Base-by-base conservation (phyloP, 1,140 invertebrate genomes). In the Dysdera silvatica region DNA sequence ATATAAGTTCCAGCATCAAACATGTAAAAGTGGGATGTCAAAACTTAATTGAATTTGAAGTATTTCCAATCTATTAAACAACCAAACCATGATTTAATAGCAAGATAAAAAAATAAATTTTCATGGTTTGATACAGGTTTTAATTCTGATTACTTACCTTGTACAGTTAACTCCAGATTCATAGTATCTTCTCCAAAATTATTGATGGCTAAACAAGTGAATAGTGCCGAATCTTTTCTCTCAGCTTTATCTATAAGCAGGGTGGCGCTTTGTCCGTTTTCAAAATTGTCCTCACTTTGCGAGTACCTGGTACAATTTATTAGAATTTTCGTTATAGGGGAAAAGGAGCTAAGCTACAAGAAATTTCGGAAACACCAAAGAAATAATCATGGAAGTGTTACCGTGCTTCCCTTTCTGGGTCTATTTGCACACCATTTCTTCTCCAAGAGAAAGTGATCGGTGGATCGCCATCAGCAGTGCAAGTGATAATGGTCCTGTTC, bases 111-210 rank as follows among this genome's bases (percentile, higher is more conserved):
- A 49, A 28, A 2, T n/a, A 49, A 28, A 6, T 14, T 28, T 14
- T 3, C 26, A 49, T 23, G 24, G n/a, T 28, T 28, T 28, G 2
- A 2, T 4, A 26, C 23, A 26, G 0, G 28, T 28, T 48, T 20
- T 48, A 16, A 18, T 49, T 35, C 6, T 35, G 10, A 5, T 7
- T 57, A 47, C 16, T 68, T 75, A 88, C 88, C 87, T 86, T 95
- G 91, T 65, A 96, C 87, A 71, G 94, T 93, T 79, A 97, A 85
- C 73, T 94, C 92, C 71, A 95, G 94, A 73, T 88, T 93, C 18
- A 92, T 92, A 70, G 95, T 90, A 74, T 96, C 93, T 69, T 88
- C 90, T 20, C 94, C 94, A 75, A 95, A 94, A 24, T 88, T 86
- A 77, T 98, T 98, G 5, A 88, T 91, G 0, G 92, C 93, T 7